Percentiles rank a stretch among this genome's conserved stretches.
Evolutionary conservation across 2,888 invertebrate species (phyloP).

Genomic region (Schizotus pectinicornis): DNA sequence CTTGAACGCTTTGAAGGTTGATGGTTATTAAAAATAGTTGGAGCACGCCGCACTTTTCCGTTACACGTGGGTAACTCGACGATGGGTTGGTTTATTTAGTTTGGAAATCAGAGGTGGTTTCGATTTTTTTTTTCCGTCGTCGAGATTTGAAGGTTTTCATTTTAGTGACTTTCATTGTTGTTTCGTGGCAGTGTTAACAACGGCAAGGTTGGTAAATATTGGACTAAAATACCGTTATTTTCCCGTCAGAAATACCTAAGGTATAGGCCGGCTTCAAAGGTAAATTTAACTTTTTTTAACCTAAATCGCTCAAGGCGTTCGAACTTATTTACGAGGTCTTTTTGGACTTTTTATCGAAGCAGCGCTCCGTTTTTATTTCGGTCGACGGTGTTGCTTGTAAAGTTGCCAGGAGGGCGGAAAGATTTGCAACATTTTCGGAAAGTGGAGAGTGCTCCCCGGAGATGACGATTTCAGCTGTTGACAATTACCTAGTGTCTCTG

Average conservation of each 20-base stretch:
- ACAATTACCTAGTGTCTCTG: too few relatives aligned
- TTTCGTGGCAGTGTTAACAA: neutral
- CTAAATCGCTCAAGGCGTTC: slow-evolving; percentile 8
- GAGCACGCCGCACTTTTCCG: slow-evolving; percentile 24
- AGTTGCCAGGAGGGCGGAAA: too few relatives aligned
- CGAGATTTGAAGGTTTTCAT: neutral
- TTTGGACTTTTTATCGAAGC: too few relatives aligned
- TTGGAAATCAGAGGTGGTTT: neutral
- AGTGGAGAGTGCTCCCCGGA: too few relatives aligned
- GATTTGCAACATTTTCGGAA: too few relatives aligned
- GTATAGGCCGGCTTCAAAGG: slow-evolving; percentile 9
- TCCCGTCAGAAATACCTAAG: slow-evolving; percentile 11
- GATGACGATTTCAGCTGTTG: too few relatives aligned
- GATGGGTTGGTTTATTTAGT: slow-evolving; percentile 7
- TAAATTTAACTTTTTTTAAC: slow-evolving; percentile 23
- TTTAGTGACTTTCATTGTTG: too few relatives aligned
- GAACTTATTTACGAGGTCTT: neutral
- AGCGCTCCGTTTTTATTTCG: too few relatives aligned
- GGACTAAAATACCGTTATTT: slow-evolving; percentile 13
- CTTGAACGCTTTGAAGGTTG: slow-evolving; percentile 27
- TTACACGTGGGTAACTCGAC: slow-evolving; percentile 20
- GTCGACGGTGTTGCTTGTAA: too few relatives aligned
- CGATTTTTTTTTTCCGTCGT: too few relatives aligned
- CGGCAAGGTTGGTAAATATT: slow-evolving; percentile 13
- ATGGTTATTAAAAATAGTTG: slow-evolving; percentile 30